Evolutionary conservation across 1,140 invertebrate species (phyloP), one percentile per base, ranked within the genome.

Genomic region (Euura saliciscinereae): DNA sequence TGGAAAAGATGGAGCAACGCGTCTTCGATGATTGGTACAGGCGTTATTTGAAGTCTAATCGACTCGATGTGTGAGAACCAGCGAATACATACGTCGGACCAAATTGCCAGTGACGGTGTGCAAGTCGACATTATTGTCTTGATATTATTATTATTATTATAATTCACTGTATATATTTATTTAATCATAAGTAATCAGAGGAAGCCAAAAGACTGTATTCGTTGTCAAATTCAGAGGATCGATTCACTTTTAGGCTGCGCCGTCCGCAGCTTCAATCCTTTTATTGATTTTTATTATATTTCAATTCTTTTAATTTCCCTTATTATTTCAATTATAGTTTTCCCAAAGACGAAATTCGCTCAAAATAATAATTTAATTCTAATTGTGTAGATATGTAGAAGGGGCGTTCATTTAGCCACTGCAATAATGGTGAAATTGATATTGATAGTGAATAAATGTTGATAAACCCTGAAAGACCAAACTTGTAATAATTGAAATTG

Each of bases 61-160:
- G 28, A 28, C 28, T 28, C 28, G 28, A 28, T 28, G 28, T 28
- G 28, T 51, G 46, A 51, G 46, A 7, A 51, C 46, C 46, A 51
- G 69, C 80, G 28, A 28, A 28, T 28, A 28, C 28, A 51, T n/a
- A 77, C 67, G 77, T 78, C 75, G 79, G 80, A 82, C 80, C 80
- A 82, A 82, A 81, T 78, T 79, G 69, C 74, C 64, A 69, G 51
- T 59, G 51, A 59, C 6, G 10, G 51, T 59, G 13, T 6, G 3
- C 8, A 59, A 59, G 51, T 59, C 8, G 8, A 59, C 51, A 59
- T 59, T 59, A 11, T 59, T 8, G 13, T 6, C 6, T 7, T 51
- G 51, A 59, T 59, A n/a, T 59, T 28, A 28, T 28, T 28, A 28
- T 28, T 28, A 28, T 59, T 6, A 6, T 59, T 59, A 59, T 59